A percentile compares a stretch with the other conserved stretches of the same genome.
phyloP scores from a whole-genome alignment of 1,140 invertebrate species.

The Spodoptera litura region DNA sequence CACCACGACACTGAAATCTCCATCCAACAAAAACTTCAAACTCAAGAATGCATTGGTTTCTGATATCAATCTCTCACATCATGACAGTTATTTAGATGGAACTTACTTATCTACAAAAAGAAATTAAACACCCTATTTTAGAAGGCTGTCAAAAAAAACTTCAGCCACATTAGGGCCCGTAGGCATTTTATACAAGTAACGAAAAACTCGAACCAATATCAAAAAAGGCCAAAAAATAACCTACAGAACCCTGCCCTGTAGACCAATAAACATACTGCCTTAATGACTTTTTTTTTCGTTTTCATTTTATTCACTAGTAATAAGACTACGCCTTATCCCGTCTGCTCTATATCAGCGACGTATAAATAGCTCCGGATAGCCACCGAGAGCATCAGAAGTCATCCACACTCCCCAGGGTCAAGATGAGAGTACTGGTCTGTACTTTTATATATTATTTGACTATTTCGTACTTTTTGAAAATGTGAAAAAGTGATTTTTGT shows the following conservation, averaged over 20 bases:
- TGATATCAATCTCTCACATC: too few species aligned
- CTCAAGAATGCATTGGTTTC: too few species aligned
- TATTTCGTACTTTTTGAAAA: background rate
- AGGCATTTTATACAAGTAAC: too few species aligned
- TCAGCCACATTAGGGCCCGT: too few species aligned
- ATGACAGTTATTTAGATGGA: too few species aligned
- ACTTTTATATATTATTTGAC: background rate
- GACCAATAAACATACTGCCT: conserved; percentile 13
- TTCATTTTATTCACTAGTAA: conserved; percentile 64
- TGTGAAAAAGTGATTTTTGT: conserved; percentile 31
- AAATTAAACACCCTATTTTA: too few species aligned
- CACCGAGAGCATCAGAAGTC: conserved; percentile 77
- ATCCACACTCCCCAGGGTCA: conserved; percentile 63
- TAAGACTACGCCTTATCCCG: conserved; percentile 62
- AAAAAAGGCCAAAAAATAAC: background rate
- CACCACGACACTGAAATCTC: too few species aligned
- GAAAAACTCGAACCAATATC: too few species aligned
- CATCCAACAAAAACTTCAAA: too few species aligned
- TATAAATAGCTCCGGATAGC: conserved; percentile 71
- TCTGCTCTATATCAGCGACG: conserved; percentile 64
- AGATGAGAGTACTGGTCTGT: conserved; percentile 83
- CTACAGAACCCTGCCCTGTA: background rate
- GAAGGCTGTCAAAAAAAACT: too few species aligned
- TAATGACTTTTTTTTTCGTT: conserved; percentile 62
- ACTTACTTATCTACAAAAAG: too few species aligned